Base-by-base conservation (phyloP, 2,888 invertebrate species). In the Morpho achilles region DNA sequence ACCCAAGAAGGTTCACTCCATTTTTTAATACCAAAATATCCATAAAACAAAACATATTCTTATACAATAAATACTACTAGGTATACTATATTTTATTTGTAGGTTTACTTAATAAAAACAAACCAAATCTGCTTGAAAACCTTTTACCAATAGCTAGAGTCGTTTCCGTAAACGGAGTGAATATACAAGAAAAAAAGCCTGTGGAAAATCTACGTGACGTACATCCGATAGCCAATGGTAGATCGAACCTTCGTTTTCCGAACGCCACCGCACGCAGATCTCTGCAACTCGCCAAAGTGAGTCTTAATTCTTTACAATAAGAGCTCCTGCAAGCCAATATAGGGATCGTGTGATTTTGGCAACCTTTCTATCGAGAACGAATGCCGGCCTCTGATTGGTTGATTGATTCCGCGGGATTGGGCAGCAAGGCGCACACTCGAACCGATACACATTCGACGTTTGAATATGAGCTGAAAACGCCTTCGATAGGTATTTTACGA, bases 351-450 rank as follows among this genome's bases (percentile, higher is more conserved):
- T 42, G 54, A 62, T 61, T 67, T 63, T 74, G 73, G 84, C 42
- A 58, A 69, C 66, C 56, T 58, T 59, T 61, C 63, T 85, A 87
- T 87, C 80, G 84, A 88, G 83, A 79, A 74, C 67, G 77, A 70
- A 82, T 67, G 76, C 67, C 64, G 79, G 68, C 67, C 67, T 66
- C 72, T 73, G 75, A 90, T 90, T 89, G 89, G 90, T 70, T 86
- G 91, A 93, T 93, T 91, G 93, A 92, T 90, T 91, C 84, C 80
- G 83, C 86, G 84, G 87, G 79, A 91, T 91, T 89, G 91, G 90
- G 74, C 71, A 75, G 74, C 72, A 79, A 68, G 65, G 92, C 92
- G 92, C 92, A 91, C 86, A 91, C 92, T 92, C 92, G 92, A 92
- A 91, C 91, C 91, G 85, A 84, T 83, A 84, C 69, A 56, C 66